Base-by-base conservation (phyloP, 1,140 invertebrate genomes). In the Apis dorsata region DNA sequence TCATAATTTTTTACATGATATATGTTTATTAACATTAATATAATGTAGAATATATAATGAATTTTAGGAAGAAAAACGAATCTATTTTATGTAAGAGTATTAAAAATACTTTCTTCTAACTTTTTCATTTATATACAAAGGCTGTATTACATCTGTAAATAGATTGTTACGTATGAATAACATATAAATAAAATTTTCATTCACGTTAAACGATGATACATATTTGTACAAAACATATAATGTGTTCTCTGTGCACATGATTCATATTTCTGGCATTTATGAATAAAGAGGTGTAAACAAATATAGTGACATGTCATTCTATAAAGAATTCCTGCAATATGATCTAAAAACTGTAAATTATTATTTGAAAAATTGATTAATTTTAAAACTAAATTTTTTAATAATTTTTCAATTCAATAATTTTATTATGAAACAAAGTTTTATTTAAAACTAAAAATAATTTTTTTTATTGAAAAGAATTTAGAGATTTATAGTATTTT, bases 111-210 rank as follows among this genome's bases (percentile, higher is more conserved):
- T 69, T 53, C 62, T 60, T 60, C 44, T 28, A 19, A 34, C 21
- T 10, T 34, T 71, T 65, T 63, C 21, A 8, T 83, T 78, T 78
- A 17, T 83, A 60, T 70, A 57, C 28, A 57, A 75, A 79, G 28
- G 59, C 68, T 70, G 63, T 59, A 84, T 80, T n/a, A 74, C 53
- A 79, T 60, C n/a, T 84, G 78, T 84, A 81, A 80, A 80, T 84
- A 84, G 77, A 84, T 74, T 84, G 78, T 84, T 84, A 80, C 49
- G 69, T 71, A 68, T n/a, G 51, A 63, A 65, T n/a, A n/a, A 65
- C 76, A 8, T 83, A 65, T 75, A 82, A 81, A 81, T 81, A 83
- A 83, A 83, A 83, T 79, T 71, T 79, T 60, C 75, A 71, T 66
- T 78, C 21, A 72, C 7, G 59, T 83, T 83, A 71, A 17, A 65